These are phyloP conservation scores for Pterocles orientalis DNA, from an alignment of 2,113 vertebrate species.

Conservation along the genomic window DNA sequence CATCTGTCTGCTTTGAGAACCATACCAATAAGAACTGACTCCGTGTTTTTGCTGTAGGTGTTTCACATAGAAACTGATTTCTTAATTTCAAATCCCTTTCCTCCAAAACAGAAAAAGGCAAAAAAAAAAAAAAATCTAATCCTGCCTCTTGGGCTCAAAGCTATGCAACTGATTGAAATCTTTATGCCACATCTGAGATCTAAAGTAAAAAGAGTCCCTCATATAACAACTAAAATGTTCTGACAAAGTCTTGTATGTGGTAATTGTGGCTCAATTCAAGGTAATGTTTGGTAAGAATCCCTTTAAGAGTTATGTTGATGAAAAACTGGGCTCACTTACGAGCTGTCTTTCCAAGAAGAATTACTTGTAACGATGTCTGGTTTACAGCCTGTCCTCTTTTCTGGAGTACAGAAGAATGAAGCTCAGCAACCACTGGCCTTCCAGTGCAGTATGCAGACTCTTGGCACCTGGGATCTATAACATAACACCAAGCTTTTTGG, in stretches of 20 bases:
- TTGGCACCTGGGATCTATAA: not conserved
- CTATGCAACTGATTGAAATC: not conserved
- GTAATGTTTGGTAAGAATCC: not conserved
- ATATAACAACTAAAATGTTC: not conserved
- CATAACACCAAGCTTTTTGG: not conserved
- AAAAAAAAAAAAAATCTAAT: not conserved
- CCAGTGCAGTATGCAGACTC: not conserved
- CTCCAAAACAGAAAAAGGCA: not conserved
- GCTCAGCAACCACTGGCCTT: not conserved
- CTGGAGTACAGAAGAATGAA: not conserved
- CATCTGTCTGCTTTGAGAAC: not conserved
- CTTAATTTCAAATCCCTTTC: not conserved
- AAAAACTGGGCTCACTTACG: not conserved
- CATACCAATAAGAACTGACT: not conserved
- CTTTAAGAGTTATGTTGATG: not conserved
- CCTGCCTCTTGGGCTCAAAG: not conserved
- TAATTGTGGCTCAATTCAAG: not conserved
- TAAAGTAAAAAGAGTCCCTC: not conserved
- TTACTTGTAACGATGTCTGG: accelerated
- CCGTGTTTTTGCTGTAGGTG: not conserved
- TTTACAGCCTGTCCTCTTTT: not conserved
- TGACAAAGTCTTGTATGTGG: not conserved
- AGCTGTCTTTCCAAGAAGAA: not conserved
- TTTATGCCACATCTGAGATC: not conserved
- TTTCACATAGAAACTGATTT: not conserved